These are phyloP conservation scores for Macrosiphum euphorbiae DNA, from an alignment of 2,888 invertebrate species.

Conservation along the genomic window DNA sequence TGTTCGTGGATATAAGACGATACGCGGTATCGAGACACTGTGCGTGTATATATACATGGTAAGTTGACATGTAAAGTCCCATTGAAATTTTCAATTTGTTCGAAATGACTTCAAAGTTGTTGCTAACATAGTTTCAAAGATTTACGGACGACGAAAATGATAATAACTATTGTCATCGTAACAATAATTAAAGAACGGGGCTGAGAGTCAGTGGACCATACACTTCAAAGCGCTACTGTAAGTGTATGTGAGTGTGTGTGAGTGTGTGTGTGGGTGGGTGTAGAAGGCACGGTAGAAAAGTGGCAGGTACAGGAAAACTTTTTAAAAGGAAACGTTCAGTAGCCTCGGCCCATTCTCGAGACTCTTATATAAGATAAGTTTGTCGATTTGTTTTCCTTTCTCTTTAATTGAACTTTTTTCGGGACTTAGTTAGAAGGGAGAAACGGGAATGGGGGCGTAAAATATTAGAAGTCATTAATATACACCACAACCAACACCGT, in stretches of 20 bases:
- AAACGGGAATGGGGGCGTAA: neutral
- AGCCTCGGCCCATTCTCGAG: neutral
- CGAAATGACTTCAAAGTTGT: neutral
- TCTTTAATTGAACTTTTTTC: neutral
- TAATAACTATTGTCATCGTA: neutral
- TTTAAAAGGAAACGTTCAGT: neutral
- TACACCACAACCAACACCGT: neutral
- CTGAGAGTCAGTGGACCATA: neutral
- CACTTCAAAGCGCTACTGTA: neutral
- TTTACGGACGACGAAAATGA: neutral
- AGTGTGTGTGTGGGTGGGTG: neutral
- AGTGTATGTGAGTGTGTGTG: neutral
- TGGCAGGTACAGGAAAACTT: neutral
- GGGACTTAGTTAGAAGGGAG: neutral
- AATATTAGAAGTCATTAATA: conserved; percentile 38
- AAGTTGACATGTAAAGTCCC: neutral
- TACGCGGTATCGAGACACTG: neutral
- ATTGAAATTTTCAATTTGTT: neutral
- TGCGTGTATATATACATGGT: neutral
- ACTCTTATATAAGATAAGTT: conserved; percentile 14
- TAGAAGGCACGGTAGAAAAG: neutral
- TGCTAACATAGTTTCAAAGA: neutral
- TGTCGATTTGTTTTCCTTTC: conserved; percentile 22
- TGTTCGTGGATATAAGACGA: neutral
- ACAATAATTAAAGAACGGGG: neutral